Conservation (phyloP, 2,888 invertebrate genomes). For the Augiades crinisus region DNA sequence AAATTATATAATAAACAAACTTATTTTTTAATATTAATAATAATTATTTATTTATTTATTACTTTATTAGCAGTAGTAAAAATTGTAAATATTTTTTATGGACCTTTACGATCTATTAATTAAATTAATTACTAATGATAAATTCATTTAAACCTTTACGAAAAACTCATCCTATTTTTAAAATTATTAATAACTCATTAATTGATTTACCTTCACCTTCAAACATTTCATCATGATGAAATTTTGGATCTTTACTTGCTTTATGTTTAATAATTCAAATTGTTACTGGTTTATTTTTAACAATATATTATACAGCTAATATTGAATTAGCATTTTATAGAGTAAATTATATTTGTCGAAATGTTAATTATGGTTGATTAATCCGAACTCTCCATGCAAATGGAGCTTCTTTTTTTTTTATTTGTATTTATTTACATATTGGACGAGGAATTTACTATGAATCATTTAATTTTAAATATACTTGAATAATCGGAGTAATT, state of each 20-base stretch:
- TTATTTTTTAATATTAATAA: constrained; percentile 69
- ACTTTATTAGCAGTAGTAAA: constrained; percentile 81
- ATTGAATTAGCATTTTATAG: constrained; percentile 84
- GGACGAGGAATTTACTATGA: constrained; percentile 82
- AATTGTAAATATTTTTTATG: constrained; percentile 77
- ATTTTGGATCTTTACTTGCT: constrained; percentile 85
- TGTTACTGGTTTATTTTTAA: constrained; percentile 84
- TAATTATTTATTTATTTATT: constrained; percentile 83
- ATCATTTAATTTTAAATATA: constrained; percentile 73
- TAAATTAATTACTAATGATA: too few species aligned
- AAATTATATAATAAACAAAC: constrained; percentile 79
- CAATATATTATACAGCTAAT: constrained; percentile 86
- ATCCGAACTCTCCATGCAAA: constrained; percentile 85
- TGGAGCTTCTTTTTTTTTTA: constrained; percentile 87
- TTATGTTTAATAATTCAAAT: constrained; percentile 85
- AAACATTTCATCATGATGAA: constrained; percentile 85
- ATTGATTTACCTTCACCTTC: constrained; percentile 82
- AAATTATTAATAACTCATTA: constrained; percentile 82
- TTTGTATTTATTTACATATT: constrained; percentile 85
- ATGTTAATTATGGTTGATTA: constrained; percentile 86
- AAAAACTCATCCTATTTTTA: constrained; percentile 70
- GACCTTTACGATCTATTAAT: constrained; percentile 57
- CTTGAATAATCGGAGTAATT: constrained; percentile 84
- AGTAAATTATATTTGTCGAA: constrained; percentile 85
- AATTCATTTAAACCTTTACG: constrained; percentile 59